These are phyloP conservation scores for Lineus longissimus DNA, from an alignment of 1,140 invertebrate genomes.

Conservation along the genomic window DNA sequence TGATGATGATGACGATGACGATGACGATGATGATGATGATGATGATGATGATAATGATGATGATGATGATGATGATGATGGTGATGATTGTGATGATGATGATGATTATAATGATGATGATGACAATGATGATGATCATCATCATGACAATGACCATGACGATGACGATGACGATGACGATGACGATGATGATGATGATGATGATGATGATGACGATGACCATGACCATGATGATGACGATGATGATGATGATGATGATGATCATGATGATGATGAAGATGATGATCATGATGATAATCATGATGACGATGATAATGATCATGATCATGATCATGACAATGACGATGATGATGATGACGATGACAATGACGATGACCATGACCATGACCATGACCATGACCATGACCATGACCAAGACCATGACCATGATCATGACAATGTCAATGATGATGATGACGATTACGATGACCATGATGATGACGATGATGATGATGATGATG, in stretches of 20 bases:
- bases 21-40: constrained; percentile 11
- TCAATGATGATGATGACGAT: too few species aligned
- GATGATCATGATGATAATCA: too few species aligned
- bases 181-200: constrained; percentile 12
- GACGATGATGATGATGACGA: constrained; percentile 10
- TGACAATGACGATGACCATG: constrained; percentile 1
- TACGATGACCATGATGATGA: too few species aligned
- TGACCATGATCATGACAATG: too few species aligned
- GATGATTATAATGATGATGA: too few species aligned
- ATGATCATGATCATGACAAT: constrained; percentile 9
- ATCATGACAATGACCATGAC: neutral
- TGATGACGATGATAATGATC: too few species aligned
- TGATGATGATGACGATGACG: constrained; percentile 10
- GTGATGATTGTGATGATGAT: too few species aligned
- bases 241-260: constrained; percentile 13
- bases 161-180: constrained; percentile 8
- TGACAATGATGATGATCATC: constrained; percentile 10
- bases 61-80: constrained; percentile 11
- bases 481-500: too few species aligned
- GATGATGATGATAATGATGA: constrained; percentile 3
- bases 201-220: constrained; percentile 12
- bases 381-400: too few species aligned
- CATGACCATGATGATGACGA: constrained; percentile 9
- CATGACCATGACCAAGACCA: too few species aligned
- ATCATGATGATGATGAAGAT: constrained; percentile 4